Percentiles rank a stretch among this genome's conserved stretches.
phyloP scores from a whole-genome alignment of 2,888 invertebrate genomes.

The Hylaea fasciaria region DNA sequence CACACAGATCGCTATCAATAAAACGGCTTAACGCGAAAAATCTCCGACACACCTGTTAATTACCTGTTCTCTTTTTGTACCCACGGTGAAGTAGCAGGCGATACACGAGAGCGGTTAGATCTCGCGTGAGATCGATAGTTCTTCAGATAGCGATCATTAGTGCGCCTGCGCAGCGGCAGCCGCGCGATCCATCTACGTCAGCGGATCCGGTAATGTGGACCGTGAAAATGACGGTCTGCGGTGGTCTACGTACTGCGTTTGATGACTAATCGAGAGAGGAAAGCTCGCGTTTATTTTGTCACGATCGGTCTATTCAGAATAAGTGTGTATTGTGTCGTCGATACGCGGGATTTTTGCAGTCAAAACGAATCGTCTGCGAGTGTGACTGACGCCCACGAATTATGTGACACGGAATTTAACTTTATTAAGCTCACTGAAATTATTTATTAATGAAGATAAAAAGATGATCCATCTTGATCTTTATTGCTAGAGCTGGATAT shows the following conservation, averaged over 20 bases:
- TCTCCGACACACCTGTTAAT: constrained; percentile 36
- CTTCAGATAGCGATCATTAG: constrained; percentile 59
- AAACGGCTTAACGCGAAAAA: constrained; percentile 34
- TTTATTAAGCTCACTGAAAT: no score
- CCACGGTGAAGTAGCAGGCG: constrained; percentile 55
- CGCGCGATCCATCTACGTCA: constrained; percentile 53
- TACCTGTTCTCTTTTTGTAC: constrained; percentile 36
- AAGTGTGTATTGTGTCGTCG: no score
- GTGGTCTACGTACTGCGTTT: constrained; percentile 5
- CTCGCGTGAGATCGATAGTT: constrained; percentile 56
- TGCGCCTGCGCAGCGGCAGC: constrained; percentile 49
- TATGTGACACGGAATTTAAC: no score
- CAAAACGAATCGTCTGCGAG: no score
- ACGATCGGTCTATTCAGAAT: no score
- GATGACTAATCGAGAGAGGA: constrained; percentile 5
- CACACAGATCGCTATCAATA: constrained; percentile 32
- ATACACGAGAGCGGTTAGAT: constrained; percentile 63
- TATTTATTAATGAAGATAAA: no score
- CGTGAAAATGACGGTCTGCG: constrained; percentile 22
- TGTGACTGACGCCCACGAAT: no score
- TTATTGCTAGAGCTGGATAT: no score
- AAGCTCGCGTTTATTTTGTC: background rate
- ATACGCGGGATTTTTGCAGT: no score
- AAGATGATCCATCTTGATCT: no score
- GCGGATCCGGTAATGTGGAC: constrained; percentile 5